A percentile compares a stretch with the other conserved stretches of the same genome.
These are phyloP conservation scores for Sycophaga agraensis DNA, from an alignment of 1,140 invertebrate genomes.

Conservation along the genomic window DNA sequence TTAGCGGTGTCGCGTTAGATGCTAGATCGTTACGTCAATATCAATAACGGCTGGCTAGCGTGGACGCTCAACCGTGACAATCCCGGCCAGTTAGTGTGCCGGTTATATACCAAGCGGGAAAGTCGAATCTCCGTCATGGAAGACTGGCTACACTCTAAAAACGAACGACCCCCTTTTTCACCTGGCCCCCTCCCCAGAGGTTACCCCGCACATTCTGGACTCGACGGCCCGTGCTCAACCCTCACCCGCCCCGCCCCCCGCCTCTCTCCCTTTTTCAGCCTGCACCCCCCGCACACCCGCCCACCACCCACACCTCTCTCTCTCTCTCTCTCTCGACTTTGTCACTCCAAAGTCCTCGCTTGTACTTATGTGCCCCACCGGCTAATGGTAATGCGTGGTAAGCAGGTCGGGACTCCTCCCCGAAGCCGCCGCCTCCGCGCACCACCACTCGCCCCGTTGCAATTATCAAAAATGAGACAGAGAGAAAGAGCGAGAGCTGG, in stretches of 20 bases:
- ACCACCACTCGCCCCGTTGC: no score
- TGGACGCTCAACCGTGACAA: slow-evolving; percentile 34
- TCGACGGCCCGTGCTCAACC: slow-evolving; percentile 21
- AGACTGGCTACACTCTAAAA: slow-evolving; percentile 31
- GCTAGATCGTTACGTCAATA: slow-evolving; percentile 31
- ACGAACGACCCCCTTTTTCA: slow-evolving; percentile 31
- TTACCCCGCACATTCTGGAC: slow-evolving; percentile 33
- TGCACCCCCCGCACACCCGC: neutral
- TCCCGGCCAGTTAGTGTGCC: slow-evolving; percentile 27
- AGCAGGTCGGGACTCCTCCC: neutral
- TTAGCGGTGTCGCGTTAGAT: slow-evolving; percentile 20
- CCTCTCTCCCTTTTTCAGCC: no score
- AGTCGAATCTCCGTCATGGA: slow-evolving; percentile 29
- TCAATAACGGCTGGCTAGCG: slow-evolving; percentile 24
- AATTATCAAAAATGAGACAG: slow-evolving; percentile 1
- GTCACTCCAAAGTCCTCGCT: neutral
- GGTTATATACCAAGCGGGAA: slow-evolving; percentile 7
- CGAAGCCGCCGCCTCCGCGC: no score
- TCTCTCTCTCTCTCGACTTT: neutral
- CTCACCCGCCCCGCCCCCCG: neutral
- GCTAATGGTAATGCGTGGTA: neutral
- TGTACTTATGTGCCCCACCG: neutral
- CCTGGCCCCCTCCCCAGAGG: slow-evolving; percentile 31
- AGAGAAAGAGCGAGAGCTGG: neutral
- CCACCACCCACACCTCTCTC: no score